Evolutionary conservation across 2,797 vertebrate species (phyloP).

Genomic region (Gouania willdenowi): DNA sequence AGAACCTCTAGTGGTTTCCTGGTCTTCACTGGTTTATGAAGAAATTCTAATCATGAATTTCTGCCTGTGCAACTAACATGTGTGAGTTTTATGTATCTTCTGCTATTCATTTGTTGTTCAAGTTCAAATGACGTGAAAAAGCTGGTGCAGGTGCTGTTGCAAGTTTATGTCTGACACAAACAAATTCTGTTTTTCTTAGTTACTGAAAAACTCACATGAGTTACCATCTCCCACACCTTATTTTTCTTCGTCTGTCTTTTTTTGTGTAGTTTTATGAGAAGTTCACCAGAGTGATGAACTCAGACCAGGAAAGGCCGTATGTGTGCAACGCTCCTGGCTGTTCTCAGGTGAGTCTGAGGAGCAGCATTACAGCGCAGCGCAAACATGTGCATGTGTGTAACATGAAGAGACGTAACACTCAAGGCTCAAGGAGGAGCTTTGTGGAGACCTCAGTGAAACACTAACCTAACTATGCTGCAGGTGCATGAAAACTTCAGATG

Average conservation of each 20-base stretch:
- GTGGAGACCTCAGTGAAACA: conserved; percentile 41
- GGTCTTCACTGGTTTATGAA: no score
- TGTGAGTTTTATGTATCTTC: conserved; percentile 10
- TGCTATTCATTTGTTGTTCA: no score
- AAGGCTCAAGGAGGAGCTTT: conserved; percentile 20
- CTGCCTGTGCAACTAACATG: no score
- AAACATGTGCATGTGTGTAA: conserved; percentile 20
- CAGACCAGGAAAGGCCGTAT: conserved; percentile 98
- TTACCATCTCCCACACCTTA: conserved; percentile 14
- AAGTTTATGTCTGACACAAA: conserved; percentile 23
- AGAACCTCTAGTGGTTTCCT: no score
- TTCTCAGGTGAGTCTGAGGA: conserved; percentile 92
- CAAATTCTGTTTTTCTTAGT: conserved; percentile 28
- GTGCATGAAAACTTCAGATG: no score
- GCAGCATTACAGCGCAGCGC: conserved; percentile 31
- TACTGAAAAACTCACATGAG: conserved; percentile 21
- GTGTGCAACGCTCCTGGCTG: conserved; percentile 97
- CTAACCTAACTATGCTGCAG: conserved; percentile 48
- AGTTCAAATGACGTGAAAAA: no score
- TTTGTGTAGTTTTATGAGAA: conserved; percentile 93
- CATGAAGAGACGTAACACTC: conserved; percentile 38
- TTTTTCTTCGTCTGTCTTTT: conserved; percentile 8
- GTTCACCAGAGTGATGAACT: conserved; percentile 97
- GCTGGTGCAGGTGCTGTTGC: conserved; percentile 24
- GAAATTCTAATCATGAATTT: no score